Percentiles rank a stretch among this genome's conserved stretches.
phyloP scores from a whole-genome alignment of 2,797 vertebrate species.

The Limosa lapponica region DNA sequence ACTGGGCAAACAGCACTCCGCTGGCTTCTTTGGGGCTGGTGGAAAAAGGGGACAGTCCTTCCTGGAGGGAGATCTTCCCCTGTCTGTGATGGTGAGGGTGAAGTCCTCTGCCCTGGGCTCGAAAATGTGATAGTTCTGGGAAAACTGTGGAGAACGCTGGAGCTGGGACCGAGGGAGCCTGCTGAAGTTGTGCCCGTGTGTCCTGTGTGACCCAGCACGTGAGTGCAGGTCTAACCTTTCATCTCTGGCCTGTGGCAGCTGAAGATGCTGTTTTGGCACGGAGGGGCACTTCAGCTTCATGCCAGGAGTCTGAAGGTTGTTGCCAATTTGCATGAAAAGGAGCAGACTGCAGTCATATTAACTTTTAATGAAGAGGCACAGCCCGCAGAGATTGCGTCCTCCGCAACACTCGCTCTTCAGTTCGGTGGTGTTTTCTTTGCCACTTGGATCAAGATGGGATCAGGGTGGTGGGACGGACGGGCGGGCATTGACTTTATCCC shows the following conservation, averaged over 20 bases:
- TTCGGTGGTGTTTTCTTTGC: neutral
- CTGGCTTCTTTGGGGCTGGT: fast-evolving
- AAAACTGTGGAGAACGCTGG: neutral
- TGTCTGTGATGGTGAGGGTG: neutral
- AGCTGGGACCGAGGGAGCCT: neutral
- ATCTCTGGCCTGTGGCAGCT: neutral
- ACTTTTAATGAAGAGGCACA: neutral
- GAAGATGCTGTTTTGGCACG: neutral
- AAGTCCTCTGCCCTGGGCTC: neutral
- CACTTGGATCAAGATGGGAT: neutral
- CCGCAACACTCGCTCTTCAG: neutral
- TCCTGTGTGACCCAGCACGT: neutral
- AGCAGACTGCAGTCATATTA: conserved; percentile 33
- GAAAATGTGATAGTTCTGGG: neutral
- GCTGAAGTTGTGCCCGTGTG: neutral
- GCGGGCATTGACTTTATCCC: neutral
- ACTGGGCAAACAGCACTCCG: fast-evolving
- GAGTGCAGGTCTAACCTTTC: neutral
- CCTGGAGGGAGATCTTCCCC: neutral
- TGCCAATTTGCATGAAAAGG: neutral
- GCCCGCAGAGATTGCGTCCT: fast-evolving
- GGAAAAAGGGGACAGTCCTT: neutral
- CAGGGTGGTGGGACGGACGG: fast-evolving
- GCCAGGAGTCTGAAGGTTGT: conserved; percentile 4
- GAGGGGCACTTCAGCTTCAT: neutral